Evolutionary conservation across 2,888 invertebrate genomes (phyloP), one percentile per base, ranked within the genome.

Genomic region (Trisateles emortualis): DNA sequence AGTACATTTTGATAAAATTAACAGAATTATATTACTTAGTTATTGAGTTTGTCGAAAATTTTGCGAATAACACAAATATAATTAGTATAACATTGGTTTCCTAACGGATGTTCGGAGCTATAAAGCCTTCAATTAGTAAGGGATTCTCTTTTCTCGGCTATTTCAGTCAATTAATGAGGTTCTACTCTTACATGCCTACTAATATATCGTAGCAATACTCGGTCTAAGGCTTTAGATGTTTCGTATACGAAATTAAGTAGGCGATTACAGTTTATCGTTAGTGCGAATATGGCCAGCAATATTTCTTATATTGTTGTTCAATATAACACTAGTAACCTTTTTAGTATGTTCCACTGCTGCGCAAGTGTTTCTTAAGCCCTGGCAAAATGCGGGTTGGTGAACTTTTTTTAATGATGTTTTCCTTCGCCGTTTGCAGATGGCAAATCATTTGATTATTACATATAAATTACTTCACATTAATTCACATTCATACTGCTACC

Each of bases 61-160:
- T 13, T 22, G 22, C 35, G 26, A 40, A 52, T 48, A 36, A 52
- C 44, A 53, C 44, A 53, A 53, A 49, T 38, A 46, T 19, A 30
- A 39, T 22, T 11, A 36, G 42, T 35, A 42, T 26, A 47, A 1
- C 10, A 33, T 30, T 45, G 51, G 33, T 32, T 52, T 43, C 52
- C 22, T 62, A 26, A 8, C 41, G 32, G 14, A 26, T 51, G 32
- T 51, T 50, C 16, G 48, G 16, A 52, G 53, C 49, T 54, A 58
- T 52, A 65, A 68, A 65, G 62, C 57, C 53, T 62, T 65, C 65
- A 68, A 68, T 68, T 65, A 68, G 55, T 53, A 48, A 64, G 41
- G 51, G 59, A 62, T 68, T 62, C 64, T 53, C 59, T 64, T 65
- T 68, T 65, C 57, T 58, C 52, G 51, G n/a, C 46, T 59, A 55